Conservation (phyloP, 1,140 invertebrate species). For the Drosophila auraria region DNA sequence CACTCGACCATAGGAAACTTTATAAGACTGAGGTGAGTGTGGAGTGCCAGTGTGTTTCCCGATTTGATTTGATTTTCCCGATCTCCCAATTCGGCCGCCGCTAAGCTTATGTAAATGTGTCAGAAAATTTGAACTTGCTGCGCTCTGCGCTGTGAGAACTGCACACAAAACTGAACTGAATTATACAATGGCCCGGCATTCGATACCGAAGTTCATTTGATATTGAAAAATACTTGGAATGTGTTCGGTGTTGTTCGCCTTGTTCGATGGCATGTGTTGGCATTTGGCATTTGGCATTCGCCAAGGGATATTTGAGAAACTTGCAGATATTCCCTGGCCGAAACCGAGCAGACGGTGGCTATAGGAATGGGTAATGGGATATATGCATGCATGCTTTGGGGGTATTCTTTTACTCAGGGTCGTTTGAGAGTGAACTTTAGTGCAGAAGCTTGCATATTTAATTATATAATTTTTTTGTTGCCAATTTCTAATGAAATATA, state of each 20-base stretch:
- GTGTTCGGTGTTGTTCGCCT: constrained; percentile 17
- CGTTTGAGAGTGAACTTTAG: constrained; percentile 13
- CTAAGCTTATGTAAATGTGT: constrained; percentile 77
- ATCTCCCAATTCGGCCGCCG: constrained; percentile 11
- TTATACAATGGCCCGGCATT: constrained; percentile 57
- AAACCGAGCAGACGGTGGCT: constrained; percentile 16
- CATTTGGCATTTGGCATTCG: constrained; percentile 29
- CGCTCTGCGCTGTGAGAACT: constrained; percentile 57
- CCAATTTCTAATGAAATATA: too few species aligned
- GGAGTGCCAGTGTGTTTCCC: constrained; percentile 1
- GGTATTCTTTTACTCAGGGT: constrained; percentile 11
- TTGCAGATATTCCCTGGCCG: constrained; percentile 14
- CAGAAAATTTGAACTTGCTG: constrained; percentile 42
- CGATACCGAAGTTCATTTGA: constrained; percentile 53
- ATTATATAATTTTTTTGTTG: not conserved
- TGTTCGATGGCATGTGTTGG: constrained; percentile 44
- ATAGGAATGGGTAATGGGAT: constrained; percentile 38
- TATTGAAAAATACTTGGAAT: constrained; percentile 30
- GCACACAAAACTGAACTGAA: constrained; percentile 57
- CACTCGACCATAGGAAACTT: constrained; percentile 77
- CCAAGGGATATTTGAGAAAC: constrained; percentile 20
- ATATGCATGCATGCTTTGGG: constrained; percentile 6
- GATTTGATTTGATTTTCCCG: not conserved
- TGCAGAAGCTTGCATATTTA: not conserved
- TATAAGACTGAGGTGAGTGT: constrained; percentile 84